Percentiles rank a stretch among this genome's conserved stretches.
Conservation (phyloP, 2,113 vertebrate genomes). For the Acrocephalus arundinaceus region DNA sequence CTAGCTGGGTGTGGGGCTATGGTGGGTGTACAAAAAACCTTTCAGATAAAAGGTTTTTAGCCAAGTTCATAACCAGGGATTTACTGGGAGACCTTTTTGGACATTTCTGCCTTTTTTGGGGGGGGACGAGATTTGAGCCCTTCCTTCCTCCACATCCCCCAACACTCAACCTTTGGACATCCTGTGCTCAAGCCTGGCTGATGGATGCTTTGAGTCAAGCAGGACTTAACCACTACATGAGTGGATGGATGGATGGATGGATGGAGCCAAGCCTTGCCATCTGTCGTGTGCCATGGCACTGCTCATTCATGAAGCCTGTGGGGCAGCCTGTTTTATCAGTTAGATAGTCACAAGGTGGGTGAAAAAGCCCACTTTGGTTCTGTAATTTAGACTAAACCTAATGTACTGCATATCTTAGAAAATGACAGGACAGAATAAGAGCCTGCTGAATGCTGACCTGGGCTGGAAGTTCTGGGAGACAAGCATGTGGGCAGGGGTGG, state of each 20-base stretch:
- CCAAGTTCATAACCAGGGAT: not conserved
- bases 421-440: not conserved
- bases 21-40: not conserved
- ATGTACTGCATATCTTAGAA: not conserved
- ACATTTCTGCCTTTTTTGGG: not conserved
- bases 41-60: not conserved
- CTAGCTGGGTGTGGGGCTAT: not conserved
- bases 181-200: not conserved
- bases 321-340: not conserved
- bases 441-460: not conserved
- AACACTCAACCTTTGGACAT: not conserved
- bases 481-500: not conserved
- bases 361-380: not conserved
- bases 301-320: not conserved
- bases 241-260: fast-evolving
- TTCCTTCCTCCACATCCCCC: not conserved
- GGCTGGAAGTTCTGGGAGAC: not conserved
- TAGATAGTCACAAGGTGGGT: not conserved
- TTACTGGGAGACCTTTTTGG: not conserved
- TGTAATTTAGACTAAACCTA: not conserved
- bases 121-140: not conserved
- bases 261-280: not conserved
- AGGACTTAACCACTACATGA: not conserved
- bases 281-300: fast-evolving
- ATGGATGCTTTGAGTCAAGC: not conserved